phyloP scores from a whole-genome alignment of 2,888 invertebrate genomes.

The Cartodere bifasciata region DNA sequence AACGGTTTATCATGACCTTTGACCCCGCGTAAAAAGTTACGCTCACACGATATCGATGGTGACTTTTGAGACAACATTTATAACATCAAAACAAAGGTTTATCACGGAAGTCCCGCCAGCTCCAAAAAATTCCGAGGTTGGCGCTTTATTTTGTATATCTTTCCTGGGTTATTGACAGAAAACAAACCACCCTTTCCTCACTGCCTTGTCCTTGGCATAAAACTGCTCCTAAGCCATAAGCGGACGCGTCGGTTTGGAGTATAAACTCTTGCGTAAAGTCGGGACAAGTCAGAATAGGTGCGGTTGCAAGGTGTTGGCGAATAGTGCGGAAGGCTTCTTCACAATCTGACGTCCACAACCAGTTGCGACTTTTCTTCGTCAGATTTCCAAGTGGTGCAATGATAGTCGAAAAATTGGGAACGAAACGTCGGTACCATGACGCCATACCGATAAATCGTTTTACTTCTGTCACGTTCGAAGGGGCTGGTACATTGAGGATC shows the following conservation, averaged over 20 bases:
- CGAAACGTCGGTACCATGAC: constrained; percentile 13
- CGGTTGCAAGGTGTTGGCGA: constrained; percentile 8
- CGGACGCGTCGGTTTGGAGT: constrained; percentile 18
- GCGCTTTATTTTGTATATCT: too few relatives aligned
- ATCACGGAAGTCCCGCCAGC: too few relatives aligned
- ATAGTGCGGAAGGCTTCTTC: constrained; percentile 9
- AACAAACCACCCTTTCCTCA: constrained; percentile 6
- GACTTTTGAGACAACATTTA: too few relatives aligned
- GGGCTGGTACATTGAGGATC: constrained; percentile 13
- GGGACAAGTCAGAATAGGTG: constrained; percentile 9
- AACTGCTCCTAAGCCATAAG: constrained; percentile 16
- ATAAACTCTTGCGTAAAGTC: constrained; percentile 11
- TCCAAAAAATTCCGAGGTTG: too few relatives aligned
- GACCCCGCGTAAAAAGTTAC: too few relatives aligned
- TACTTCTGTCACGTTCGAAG: constrained; percentile 9
- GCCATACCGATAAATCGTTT: constrained; percentile 11
- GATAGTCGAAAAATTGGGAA: constrained; percentile 8
- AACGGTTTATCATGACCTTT: too few relatives aligned
- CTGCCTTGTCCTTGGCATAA: constrained; percentile 9
- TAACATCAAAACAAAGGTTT: too few relatives aligned
- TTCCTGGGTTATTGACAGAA: too few relatives aligned
- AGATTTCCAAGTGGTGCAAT: constrained; percentile 1
- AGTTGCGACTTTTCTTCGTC: constrained; percentile 2
- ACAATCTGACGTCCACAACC: constrained; percentile 10
- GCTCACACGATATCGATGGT: too few relatives aligned